A percentile compares a stretch with the other conserved stretches of the same genome.
Conservation (phyloP, 2,113 vertebrate species). For the Neogobius melanostomus region DNA sequence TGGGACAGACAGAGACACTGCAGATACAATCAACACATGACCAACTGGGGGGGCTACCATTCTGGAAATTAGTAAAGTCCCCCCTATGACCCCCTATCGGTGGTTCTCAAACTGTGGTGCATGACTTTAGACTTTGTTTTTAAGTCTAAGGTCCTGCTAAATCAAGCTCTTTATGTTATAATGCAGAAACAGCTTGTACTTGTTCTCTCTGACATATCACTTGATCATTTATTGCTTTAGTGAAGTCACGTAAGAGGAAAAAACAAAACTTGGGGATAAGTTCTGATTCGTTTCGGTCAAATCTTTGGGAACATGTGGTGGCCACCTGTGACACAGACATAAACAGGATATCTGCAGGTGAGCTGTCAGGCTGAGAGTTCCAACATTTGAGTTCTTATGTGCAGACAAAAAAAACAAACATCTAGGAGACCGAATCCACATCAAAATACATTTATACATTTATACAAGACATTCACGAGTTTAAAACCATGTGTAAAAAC, state of each 20-base stretch:
- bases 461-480: too few relatives aligned
- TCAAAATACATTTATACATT: too few relatives aligned
- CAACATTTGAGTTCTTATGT: too few relatives aligned
- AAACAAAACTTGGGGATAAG: not conserved
- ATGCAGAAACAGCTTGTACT: not conserved
- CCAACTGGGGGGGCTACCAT: slow-evolving; percentile 15
- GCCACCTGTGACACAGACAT: not conserved
- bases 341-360: slow-evolving; percentile 8
- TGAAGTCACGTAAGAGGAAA: slow-evolving; percentile 4
- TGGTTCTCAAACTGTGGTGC: too few relatives aligned
- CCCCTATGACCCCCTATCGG: not conserved
- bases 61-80: slow-evolving; percentile 48
- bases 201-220: not conserved
- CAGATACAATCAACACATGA: slow-evolving; percentile 72
- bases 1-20: slow-evolving; percentile 57
- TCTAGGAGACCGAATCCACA: too few relatives aligned
- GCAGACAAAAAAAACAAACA: too few relatives aligned
- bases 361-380: too few relatives aligned
- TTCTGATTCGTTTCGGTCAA: not conserved
- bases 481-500: too few relatives aligned
- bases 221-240: not conserved
- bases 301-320: not conserved
- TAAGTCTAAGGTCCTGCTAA: too few relatives aligned
- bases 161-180: too few relatives aligned
- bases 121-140: too few relatives aligned